A percentile compares a stretch with the other conserved stretches of the same genome.
phyloP scores from a whole-genome alignment of 2,888 invertebrate genomes.

The Eupithecia dodoneata region DNA sequence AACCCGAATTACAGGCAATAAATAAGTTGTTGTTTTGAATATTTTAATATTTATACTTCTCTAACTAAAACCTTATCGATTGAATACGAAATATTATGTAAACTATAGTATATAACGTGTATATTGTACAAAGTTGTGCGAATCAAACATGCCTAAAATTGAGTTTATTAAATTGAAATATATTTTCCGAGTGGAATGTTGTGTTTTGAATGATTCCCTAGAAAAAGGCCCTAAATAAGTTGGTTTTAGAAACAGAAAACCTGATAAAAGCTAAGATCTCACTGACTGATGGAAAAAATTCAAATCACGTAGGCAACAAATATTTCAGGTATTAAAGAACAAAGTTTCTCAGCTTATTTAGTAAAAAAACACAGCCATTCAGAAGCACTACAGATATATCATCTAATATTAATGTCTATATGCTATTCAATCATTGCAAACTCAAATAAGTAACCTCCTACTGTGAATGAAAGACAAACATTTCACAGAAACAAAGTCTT shows the following conservation, averaged over 20 bases:
- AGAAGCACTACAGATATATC: background rate
- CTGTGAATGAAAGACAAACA: background rate
- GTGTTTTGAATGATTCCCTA: conserved; percentile 57
- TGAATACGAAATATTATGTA: conserved; percentile 31
- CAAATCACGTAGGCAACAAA: background rate
- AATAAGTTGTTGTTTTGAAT: conserved; percentile 19
- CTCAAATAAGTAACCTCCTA: conserved; percentile 5
- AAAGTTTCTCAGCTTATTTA: background rate
- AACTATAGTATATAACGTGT: conserved; percentile 51
- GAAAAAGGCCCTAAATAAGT: background rate
- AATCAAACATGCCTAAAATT: conserved; percentile 81
- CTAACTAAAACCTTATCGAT: conserved; percentile 6
- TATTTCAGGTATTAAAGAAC: background rate
- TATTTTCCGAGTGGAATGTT: conserved; percentile 80
- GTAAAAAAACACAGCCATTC: background rate
- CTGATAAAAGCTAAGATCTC: background rate
- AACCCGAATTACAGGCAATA: background rate
- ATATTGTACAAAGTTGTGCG: conserved; percentile 81
- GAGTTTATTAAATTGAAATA: conserved; percentile 83
- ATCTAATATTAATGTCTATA: background rate
- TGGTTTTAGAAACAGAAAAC: background rate
- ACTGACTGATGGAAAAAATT: background rate
- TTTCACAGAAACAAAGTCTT: conserved; percentile 2
- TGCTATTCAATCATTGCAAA: background rate
- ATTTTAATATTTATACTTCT: conserved; percentile 2